A percentile compares a stretch with the other conserved stretches of the same genome.
Evolutionary conservation across 30 jellyfish, hydroid and myxozoan genomes (phyloP).

Genomic region (Hydra vulgaris): DNA sequence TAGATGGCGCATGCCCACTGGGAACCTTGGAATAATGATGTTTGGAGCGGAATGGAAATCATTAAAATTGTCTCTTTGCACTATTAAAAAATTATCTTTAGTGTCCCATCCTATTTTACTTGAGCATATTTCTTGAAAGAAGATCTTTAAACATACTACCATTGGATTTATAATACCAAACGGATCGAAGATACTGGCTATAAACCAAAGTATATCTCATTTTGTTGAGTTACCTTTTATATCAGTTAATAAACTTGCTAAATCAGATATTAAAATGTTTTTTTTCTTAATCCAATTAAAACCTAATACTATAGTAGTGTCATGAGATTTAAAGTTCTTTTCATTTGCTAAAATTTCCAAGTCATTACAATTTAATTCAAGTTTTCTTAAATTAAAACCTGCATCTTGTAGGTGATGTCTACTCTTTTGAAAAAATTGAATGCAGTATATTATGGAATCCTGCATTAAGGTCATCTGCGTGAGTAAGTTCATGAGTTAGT

Average conservation of each 20-base stretch:
- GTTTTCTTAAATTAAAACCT: slow-evolving; percentile 16
- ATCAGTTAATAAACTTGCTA: background rate
- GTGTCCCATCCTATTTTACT: background rate
- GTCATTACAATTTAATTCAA: slow-evolving; percentile 9
- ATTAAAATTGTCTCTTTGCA: background rate
- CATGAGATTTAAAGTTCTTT: background rate
- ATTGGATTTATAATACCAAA: slow-evolving; percentile 4
- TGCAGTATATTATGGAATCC: background rate
- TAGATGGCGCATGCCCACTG: too few species aligned
- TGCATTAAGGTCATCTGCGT: background rate
- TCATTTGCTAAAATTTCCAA: background rate
- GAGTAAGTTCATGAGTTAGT: background rate
- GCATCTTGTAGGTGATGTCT: slow-evolving; percentile 20
- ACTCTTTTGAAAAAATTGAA: background rate
- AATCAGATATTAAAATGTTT: background rate
- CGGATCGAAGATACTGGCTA: background rate
- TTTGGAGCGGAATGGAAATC: background rate
- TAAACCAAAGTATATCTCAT: background rate
- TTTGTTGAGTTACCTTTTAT: background rate
- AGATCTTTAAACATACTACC: background rate
- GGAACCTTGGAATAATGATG: background rate
- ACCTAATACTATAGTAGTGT: slow-evolving; percentile 8
- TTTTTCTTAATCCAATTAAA: background rate
- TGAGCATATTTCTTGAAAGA: background rate
- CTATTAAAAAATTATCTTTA: background rate